Evolutionary conservation across 2,113 vertebrate species (phyloP).

Genomic region (Centropus unirufus): DNA sequence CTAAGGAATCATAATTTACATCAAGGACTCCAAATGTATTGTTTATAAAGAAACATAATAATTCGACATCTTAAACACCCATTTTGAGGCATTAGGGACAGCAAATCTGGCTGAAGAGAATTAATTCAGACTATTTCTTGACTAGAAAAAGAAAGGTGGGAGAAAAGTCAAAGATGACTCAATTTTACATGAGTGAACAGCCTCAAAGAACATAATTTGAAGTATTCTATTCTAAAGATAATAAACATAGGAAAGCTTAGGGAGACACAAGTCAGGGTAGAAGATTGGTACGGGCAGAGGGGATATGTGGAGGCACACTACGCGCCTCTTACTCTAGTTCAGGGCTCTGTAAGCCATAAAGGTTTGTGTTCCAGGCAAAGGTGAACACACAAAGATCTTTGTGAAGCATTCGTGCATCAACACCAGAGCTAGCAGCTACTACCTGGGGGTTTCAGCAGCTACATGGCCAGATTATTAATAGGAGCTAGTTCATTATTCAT

Average conservation of each 20-base stretch:
- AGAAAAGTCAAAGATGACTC: not conserved
- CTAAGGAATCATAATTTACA: not conserved
- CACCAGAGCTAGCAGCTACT: not conserved
- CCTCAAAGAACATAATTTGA: not conserved
- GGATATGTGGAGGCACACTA: not conserved
- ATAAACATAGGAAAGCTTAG: not conserved
- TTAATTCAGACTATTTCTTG: not conserved
- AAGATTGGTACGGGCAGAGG: not conserved
- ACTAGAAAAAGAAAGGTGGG: not conserved
- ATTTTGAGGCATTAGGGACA: not conserved
- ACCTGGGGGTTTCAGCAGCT: not conserved
- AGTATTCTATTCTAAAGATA: not conserved
- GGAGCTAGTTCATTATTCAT: not conserved
- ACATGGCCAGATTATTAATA: not conserved
- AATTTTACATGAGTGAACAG: not conserved
- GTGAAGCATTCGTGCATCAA: not conserved
- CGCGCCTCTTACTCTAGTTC: not conserved
- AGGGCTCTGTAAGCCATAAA: not conserved
- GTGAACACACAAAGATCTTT: not conserved
- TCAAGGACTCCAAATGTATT: not conserved
- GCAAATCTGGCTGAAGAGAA: not conserved
- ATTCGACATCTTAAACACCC: not conserved
- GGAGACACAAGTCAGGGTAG: not conserved
- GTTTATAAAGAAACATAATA: constrained; percentile 1
- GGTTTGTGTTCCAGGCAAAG: not conserved